phyloP scores from a whole-genome alignment of 2,888 invertebrate species.

The Proisotoma minuta region DNA sequence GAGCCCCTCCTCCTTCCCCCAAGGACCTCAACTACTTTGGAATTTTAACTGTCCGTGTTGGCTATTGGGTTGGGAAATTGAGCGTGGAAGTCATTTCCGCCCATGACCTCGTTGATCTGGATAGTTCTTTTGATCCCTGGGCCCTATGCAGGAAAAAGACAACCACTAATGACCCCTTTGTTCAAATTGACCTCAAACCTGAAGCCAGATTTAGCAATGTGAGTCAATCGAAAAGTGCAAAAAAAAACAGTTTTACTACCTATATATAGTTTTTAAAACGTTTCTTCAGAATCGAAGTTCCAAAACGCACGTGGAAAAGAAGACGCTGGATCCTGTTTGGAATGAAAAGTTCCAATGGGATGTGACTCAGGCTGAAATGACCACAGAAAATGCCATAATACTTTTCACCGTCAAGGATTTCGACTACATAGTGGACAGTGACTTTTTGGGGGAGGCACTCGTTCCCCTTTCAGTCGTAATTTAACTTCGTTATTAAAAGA shows the following conservation, averaged over 20 bases:
- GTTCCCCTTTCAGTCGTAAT: slow-evolving; percentile 34
- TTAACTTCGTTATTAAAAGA: neutral
- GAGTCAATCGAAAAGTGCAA: neutral
- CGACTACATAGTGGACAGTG: slow-evolving; percentile 34
- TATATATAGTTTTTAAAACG: neutral
- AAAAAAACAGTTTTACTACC: neutral
- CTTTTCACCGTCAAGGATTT: slow-evolving; percentile 42
- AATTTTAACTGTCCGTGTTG: slow-evolving; percentile 26
- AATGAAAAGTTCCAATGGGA: slow-evolving; percentile 41
- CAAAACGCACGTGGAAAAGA: slow-evolving; percentile 24
- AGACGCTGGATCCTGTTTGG: slow-evolving; percentile 40
- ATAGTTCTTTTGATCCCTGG: slow-evolving; percentile 20
- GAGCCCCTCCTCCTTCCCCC: too few species aligned
- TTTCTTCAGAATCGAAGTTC: slow-evolving; percentile 19
- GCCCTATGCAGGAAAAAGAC: slow-evolving; percentile 19
- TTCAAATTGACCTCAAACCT: slow-evolving; percentile 38
- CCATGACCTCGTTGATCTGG: slow-evolving; percentile 22
- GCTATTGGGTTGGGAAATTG: slow-evolving; percentile 34
- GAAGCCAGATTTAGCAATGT: slow-evolving; percentile 20
- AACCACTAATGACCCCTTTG: slow-evolving; percentile 38
- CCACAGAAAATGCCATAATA: slow-evolving; percentile 22
- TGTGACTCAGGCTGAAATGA: slow-evolving; percentile 23
- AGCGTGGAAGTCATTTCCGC: slow-evolving; percentile 35
- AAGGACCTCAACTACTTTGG: too few species aligned
- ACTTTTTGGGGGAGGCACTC: slow-evolving; percentile 43